Base-by-base conservation (phyloP, 2,113 vertebrate genomes). In the Typhlomys cinereus region DNA sequence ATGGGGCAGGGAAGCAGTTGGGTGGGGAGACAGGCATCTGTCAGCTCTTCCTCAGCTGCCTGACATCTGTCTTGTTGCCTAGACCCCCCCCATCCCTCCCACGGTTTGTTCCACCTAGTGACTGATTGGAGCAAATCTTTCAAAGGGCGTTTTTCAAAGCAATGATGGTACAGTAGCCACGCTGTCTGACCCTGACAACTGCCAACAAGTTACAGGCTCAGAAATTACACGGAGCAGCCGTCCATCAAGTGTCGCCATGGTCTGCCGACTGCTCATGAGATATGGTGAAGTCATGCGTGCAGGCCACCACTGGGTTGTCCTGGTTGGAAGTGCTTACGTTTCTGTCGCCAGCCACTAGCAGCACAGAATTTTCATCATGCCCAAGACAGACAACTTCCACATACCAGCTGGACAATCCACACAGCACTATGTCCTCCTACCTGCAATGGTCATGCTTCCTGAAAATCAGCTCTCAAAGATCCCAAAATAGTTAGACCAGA, bases 131-230 rank as follows among this genome's bases (percentile, higher is more conserved):
- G 93, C 89, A 88, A 93, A 84, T 66, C 92, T 95, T 90, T 93
- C 64, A 88, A 96, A 88, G 92, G 66, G 84, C 81, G 93, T 92
- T 91, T 96, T 94, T 95, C 86, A 92, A 69, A 93, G 90, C 84
- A 86, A 73, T 23, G 76, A 93, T 75, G 54, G 91, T 89, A 87
- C 52, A 73, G 59, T 14, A 83, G 93, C 92, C 94, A 89, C 0
- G 50, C 89, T 95, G 84, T 76, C 96, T 83, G 52, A 78, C 48
- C 25, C 86, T 89, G 92, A 94, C 80, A 94, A 89, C 76, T 86
- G 89, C 74, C 79, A 96, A 93, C 90, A 97, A 90, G 84, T 89
- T 80, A 93, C 84, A 79, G 81, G 96, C 85, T 84, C 84, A 90
- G 89, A 93, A 96, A 95, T 92, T 93, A 95, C 89, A 85, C 0